Evolutionary conservation across 2,888 invertebrate species (phyloP), one percentile per base, ranked within the genome.

Genomic region (Meliscaeva auricollis): DNA sequence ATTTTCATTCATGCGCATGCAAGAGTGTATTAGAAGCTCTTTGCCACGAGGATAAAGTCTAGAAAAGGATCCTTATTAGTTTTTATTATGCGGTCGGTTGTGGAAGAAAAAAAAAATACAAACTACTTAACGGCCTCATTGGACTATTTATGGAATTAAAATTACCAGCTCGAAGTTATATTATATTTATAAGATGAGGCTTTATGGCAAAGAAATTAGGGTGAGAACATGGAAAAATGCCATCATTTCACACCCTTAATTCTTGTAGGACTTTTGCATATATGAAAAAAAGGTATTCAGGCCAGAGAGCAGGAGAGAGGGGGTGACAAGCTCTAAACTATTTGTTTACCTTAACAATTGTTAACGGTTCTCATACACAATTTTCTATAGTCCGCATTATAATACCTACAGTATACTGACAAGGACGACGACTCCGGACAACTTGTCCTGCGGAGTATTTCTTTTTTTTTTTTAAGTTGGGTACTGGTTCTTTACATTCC

Each of bases 91-190:
- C 38, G 44, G 41, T 20, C 13, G 35, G 20, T 56, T 38, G 2
- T 1, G 38, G 54, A 26, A 4, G 26, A 32, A 20, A 38, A 17
- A 17, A 56, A 32, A 60, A 68, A 9, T 9, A 38, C 9, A 38
- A 50, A 38, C 17, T 35, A 41, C 62, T 70, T 48, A 78, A 38
- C 54, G 56, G 48, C 62, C 78, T 83, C 62, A 83, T 78, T 78
- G 73, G 48, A 69, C 68, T 83, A 83, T 83, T 79, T 83, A 83
- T 70, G 74, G 79, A 38, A 62, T 83, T 64, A 64, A 30, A 13
- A 11, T 41, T 41, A 41, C 41, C 7, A 11, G 38, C 58, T 58
- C 13, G 20, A 1, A 17, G 9, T 5, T 15, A 56, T 7, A 13
- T 20, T 5, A 7, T 17, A 17, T 17, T 7, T 11, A 56, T 54